phyloP scores from a whole-genome alignment of 2,797 vertebrate genomes.

The Gouania willdenowi region DNA sequence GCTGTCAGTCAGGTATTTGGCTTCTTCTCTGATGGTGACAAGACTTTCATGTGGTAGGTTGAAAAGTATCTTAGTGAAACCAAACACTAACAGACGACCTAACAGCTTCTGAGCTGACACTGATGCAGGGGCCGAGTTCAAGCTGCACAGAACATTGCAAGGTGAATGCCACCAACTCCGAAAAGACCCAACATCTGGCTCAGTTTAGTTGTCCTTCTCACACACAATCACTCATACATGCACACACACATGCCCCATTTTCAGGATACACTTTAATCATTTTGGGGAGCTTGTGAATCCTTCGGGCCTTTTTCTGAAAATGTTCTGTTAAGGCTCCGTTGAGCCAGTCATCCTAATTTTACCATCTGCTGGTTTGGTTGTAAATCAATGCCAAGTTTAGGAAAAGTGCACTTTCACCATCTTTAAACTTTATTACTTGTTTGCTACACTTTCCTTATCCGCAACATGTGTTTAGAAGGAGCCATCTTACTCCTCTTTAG shows the following conservation, averaged over 20 bases:
- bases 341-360: slow-evolving; percentile 22
- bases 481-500: slow-evolving; percentile 5
- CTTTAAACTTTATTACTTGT: slow-evolving; percentile 23
- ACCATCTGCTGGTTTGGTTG: slow-evolving; percentile 27
- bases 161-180: slow-evolving; percentile 26
- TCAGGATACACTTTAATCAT: slow-evolving; percentile 15
- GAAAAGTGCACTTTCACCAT: slow-evolving; percentile 1
- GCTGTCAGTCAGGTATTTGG: slow-evolving; percentile 21
- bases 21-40: slow-evolving; percentile 8
- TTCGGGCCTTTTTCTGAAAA: slow-evolving; percentile 26
- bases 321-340: slow-evolving; percentile 21
- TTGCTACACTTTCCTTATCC: slow-evolving; percentile 21
- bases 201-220: slow-evolving; percentile 14
- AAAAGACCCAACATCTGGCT: slow-evolving; percentile 53
- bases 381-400: slow-evolving; percentile 25
- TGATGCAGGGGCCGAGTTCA: slow-evolving; percentile 29
- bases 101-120: slow-evolving; percentile 30
- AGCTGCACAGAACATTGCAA: slow-evolving; percentile 5
- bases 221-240: background rate
- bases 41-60: slow-evolving; percentile 18
- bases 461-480: slow-evolving; percentile 9
- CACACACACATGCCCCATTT: slow-evolving; percentile 5
- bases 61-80: slow-evolving; percentile 26
- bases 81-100: slow-evolving; percentile 35
- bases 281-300: slow-evolving; percentile 31